Percentiles rank a stretch among this genome's conserved stretches.
phyloP scores from a whole-genome alignment of 2,113 vertebrate species.

The Sterrhoptilus dennistouni region DNA sequence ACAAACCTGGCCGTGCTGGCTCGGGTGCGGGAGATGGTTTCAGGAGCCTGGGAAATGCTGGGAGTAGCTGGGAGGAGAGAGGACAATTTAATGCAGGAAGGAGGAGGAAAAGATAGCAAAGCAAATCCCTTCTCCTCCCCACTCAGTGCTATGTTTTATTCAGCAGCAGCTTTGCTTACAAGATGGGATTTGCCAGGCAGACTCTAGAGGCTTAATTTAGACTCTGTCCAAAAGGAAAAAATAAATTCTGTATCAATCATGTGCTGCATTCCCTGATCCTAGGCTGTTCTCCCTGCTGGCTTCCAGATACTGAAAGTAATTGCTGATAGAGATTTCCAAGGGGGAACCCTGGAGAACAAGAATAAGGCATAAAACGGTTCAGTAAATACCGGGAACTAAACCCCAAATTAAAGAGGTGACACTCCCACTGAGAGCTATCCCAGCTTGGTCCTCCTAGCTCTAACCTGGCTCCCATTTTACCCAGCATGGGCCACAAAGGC shows the following conservation, averaged over 20 bases:
- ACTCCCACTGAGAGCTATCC: not conserved
- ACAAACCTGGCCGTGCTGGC: constrained; percentile 94
- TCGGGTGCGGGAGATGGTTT: constrained; percentile 88
- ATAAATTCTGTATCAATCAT: constrained; percentile 64
- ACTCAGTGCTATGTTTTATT: constrained; percentile 28
- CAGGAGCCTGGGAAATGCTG: constrained; percentile 89
- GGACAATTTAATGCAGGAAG: not conserved
- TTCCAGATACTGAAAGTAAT: constrained; percentile 31
- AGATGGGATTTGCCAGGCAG: constrained; percentile 54
- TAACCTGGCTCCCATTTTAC: not conserved
- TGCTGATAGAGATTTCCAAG: constrained; percentile 44
- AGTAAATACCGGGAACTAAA: constrained; percentile 25
- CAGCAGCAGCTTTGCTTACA: constrained; percentile 62
- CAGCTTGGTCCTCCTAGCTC: not conserved
- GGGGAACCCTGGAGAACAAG: constrained; percentile 8
- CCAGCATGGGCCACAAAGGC: rapidly evolving
- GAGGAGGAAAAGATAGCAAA: constrained; percentile 29
- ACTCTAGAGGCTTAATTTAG: constrained; percentile 68
- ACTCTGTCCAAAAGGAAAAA: constrained; percentile 61
- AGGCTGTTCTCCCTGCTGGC: constrained; percentile 44
- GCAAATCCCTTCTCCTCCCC: constrained; percentile 61
- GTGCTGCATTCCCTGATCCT: constrained; percentile 18
- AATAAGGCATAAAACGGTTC: not conserved
- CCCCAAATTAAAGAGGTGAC: not conserved
- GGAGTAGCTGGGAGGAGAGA: constrained; percentile 80